Conservation (phyloP, 2,888 invertebrate genomes). For the Rambutsinella grinnellia region DNA sequence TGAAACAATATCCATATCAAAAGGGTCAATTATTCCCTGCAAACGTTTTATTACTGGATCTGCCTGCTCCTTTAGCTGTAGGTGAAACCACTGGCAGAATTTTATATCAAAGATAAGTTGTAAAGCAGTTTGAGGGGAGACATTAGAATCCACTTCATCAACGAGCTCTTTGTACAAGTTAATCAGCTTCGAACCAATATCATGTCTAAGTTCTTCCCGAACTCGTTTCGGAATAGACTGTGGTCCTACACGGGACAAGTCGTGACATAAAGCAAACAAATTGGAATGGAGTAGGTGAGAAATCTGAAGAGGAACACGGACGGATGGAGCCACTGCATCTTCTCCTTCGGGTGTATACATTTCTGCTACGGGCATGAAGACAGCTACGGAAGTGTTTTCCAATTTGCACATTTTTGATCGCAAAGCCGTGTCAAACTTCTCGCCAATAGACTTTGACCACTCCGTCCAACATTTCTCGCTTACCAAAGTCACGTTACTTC, state of each 20-base stretch:
- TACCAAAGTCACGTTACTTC: slow-evolving; percentile 15
- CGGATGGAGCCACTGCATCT: slow-evolving; percentile 59
- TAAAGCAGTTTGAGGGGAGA: slow-evolving; percentile 57
- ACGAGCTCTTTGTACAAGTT: slow-evolving; percentile 43
- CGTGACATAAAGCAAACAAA: slow-evolving; percentile 54
- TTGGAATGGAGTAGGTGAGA: slow-evolving; percentile 58
- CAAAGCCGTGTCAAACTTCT: slow-evolving; percentile 42
- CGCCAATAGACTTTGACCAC: slow-evolving; percentile 32
- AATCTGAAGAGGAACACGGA: slow-evolving; percentile 62
- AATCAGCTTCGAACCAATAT: slow-evolving; percentile 49
- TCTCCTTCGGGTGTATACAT: slow-evolving; percentile 51
- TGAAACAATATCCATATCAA: slow-evolving; percentile 64
- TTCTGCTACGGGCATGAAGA: slow-evolving; percentile 61
- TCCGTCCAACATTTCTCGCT: slow-evolving; percentile 56
- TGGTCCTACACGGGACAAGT: slow-evolving; percentile 59
- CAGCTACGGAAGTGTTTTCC: slow-evolving; percentile 13
- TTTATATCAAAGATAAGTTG: slow-evolving; percentile 64
- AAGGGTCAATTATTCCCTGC: slow-evolving; percentile 60
- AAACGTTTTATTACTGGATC: slow-evolving; percentile 54
- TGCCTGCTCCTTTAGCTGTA: slow-evolving; percentile 48
- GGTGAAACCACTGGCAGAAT: slow-evolving; percentile 64
- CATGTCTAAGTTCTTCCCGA: slow-evolving; percentile 54
- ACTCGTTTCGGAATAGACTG: slow-evolving; percentile 63
- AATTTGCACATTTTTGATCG: slow-evolving; percentile 22
- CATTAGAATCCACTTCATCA: not conserved